Percentiles rank a stretch among this genome's conserved stretches.
Conservation (phyloP, 2,888 invertebrate species). For the Priapulus caudatus region DNA sequence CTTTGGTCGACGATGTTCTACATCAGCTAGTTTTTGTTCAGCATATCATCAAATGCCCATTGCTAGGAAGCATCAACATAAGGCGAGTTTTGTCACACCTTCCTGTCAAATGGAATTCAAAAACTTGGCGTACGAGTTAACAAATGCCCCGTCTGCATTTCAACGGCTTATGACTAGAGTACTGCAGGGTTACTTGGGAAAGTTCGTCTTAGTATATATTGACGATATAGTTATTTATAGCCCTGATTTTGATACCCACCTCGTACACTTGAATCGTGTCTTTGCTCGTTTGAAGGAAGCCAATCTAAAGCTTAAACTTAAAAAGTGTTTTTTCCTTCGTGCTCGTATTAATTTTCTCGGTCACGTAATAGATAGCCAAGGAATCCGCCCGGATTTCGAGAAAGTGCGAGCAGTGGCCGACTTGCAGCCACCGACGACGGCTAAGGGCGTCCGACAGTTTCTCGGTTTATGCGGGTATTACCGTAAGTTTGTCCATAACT, state of each 20-base stretch:
- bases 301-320: slow-evolving; percentile 8
- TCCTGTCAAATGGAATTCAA: too few species aligned
- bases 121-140: slow-evolving; percentile 23
- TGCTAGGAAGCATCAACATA: too few species aligned
- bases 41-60: too few species aligned
- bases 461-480: slow-evolving; percentile 13
- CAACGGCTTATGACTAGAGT: slow-evolving; percentile 17
- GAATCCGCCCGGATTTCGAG: slow-evolving; percentile 9
- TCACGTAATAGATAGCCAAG: slow-evolving; percentile 16
- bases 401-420: slow-evolving; percentile 9
- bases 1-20: too few species aligned
- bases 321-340: slow-evolving; percentile 13
- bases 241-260: background rate
- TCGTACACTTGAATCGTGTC: too few species aligned
- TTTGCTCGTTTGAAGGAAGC: background rate
- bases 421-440: slow-evolving; percentile 7
- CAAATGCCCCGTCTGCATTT: slow-evolving; percentile 19
- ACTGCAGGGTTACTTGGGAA: background rate
- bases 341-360: slow-evolving; percentile 18
- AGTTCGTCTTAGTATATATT: background rate
- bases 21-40: too few species aligned
- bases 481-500: slow-evolving; percentile 11
- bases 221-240: slow-evolving; percentile 1
- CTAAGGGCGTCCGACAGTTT: slow-evolving; percentile 8
- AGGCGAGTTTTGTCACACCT: too few species aligned